Base-by-base conservation (phyloP, 2,888 invertebrate species). In the Drosophila dives region DNA sequence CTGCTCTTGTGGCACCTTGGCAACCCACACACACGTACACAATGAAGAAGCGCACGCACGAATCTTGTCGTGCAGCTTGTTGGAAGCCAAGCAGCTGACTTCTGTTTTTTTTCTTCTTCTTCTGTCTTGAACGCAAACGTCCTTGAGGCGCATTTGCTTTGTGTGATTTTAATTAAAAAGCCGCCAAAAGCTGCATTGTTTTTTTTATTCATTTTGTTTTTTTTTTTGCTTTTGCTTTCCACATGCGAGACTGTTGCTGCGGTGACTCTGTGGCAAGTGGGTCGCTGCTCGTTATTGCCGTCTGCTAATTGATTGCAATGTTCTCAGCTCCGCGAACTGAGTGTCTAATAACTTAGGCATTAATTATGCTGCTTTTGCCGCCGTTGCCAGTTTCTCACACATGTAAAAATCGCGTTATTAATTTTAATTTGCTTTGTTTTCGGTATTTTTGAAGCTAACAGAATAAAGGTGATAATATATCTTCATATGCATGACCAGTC, bases 161-260 rank as follows among this genome's bases (percentile, higher is more conserved):
- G 86, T 85, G 84, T 74, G 89, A 81, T 79, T 85, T 86, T 86
- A 85, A 85, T 89, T 85, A 85, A 89, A 86, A 75, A 75, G 72
- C 76, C 53, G 66, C 65, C 62, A 34, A 68, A 61, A 60, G 66
- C 59, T 49, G 76, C 77, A 80, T 64, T 80, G 63, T 69, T 63
- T 51, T 66, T 59, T 45, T 38, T 50, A 51, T 38, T 54, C 26
- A 29, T 26, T 54, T 54, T 45, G 8, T 4, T 45, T 40, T 59
- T 40, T 59, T 38, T 36, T 36, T 36, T 54, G 23, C 33, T 38
- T 53, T 55, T 55, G 42, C 62, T 29, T 59, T 69, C 49, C 59
- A 62, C 75, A 75, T 64, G 72, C 63, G 63, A 45, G 23, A 63
- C 50, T 50, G 33, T 23, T 20, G 32, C 40, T 20, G 59, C 64